Evolutionary conservation across 2,888 invertebrate species (phyloP), one percentile per base, ranked within the genome.

Genomic region (Elegia similella): DNA sequence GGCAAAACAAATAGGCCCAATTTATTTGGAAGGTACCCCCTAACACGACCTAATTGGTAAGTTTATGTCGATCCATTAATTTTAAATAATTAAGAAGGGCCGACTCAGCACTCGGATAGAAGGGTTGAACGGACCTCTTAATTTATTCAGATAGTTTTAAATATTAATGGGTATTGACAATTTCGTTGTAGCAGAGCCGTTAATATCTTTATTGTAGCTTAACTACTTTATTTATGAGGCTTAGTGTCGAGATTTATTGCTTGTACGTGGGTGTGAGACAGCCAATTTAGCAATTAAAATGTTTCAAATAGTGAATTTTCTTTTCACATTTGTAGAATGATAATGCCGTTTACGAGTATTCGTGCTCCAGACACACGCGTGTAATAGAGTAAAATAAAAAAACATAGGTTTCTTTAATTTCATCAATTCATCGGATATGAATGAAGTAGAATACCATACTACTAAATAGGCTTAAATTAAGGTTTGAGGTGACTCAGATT

Each of bases 31-130:
- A 59, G 57, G 57, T 56, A 57, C 56, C 60, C 59, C 62, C 54
- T 58, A 63, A 63, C 59, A 59, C 63, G 58, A 61, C 61, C 64
- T 64, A 66, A 66, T 66, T 63, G 62, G 58, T 62, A 61, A 62
- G 60, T 59, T 59, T 59, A 62, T 62, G 62, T 56, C 56, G 59
- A 59, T 58, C 62, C 61, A 63, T 60, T 61, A 61, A 63, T 60
- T 59, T 62, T 62, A 62, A 63, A 62, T 62, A 62, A 63, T 63
- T 62, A 63, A 59, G 47, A 53, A 55, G 56, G 59, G 56, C 56
- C 53, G 59, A 56, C 56, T 58, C 56, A 52, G 47, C 56, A 55
- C 56, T 63, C 58, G 42, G 52, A 16, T 44, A 30, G 46, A 46
- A 47, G 58, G 57, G 48, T 53, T 38, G 56, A 57, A 52, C 46